Percentiles rank a stretch among this genome's conserved stretches.
Evolutionary conservation across 2,888 invertebrate species (phyloP).

Genomic region (Zaprionus obscuricornis): DNA sequence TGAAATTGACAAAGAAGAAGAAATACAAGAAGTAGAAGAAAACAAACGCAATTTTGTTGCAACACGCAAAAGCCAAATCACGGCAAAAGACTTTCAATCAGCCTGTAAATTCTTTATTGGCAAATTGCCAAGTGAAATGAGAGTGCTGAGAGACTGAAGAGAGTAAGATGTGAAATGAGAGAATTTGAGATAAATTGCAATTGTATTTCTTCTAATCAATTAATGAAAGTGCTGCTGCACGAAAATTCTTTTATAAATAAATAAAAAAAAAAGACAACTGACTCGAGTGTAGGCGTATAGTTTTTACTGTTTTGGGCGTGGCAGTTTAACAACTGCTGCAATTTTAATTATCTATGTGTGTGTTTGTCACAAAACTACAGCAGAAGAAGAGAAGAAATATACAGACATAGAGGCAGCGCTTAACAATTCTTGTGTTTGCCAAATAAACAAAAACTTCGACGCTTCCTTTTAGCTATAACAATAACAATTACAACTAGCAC

Average conservation of each 20-base stretch:
- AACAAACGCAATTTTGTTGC: slow-evolving; percentile 26
- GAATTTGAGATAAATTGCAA: slow-evolving; percentile 33
- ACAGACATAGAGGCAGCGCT: background rate
- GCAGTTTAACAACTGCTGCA: slow-evolving; percentile 34
- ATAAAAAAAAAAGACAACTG: slow-evolving; percentile 49
- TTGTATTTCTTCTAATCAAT: slow-evolving; percentile 60
- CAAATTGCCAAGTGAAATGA: slow-evolving; percentile 38
- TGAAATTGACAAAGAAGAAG: slow-evolving; percentile 53
- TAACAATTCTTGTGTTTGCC: slow-evolving; percentile 55
- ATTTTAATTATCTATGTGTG: slow-evolving; percentile 50
- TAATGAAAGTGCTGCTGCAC: slow-evolving; percentile 43
- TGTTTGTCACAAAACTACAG: no score
- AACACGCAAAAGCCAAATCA: slow-evolving; percentile 46
- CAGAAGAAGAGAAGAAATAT: slow-evolving; percentile 16
- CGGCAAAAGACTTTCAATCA: slow-evolving; percentile 56
- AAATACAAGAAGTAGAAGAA: slow-evolving; percentile 3
- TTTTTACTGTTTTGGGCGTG: slow-evolving; percentile 4
- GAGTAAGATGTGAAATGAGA: background rate
- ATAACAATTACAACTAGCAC: slow-evolving; percentile 24
- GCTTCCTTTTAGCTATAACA: slow-evolving; percentile 43
- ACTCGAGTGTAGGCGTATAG: slow-evolving; percentile 16
- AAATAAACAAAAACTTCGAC: slow-evolving; percentile 42
- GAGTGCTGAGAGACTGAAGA: background rate
- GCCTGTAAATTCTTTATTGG: slow-evolving; percentile 52
- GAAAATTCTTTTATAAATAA: slow-evolving; percentile 47